Base-by-base conservation (phyloP, 2,888 invertebrate genomes). In the Timema cristinae region DNA sequence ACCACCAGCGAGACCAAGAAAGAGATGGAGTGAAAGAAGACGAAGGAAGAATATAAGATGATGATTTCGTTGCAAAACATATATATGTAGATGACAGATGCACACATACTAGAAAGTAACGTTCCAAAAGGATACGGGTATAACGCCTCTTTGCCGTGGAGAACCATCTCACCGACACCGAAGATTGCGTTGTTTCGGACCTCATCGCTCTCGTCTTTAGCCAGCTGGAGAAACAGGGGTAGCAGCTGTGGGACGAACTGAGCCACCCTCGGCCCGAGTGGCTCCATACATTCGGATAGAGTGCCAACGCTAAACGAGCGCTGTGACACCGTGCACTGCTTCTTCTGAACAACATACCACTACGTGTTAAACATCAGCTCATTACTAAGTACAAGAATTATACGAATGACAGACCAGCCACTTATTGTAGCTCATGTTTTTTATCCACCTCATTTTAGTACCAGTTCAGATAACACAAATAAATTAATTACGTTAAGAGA, bases 131-230 rank as follows among this genome's bases (percentile, higher is more conserved):
- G 85, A 84, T 84, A 89, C 88, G 84, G 82, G 78, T 84, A 88
- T 73, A 89, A 82, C 73, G 85, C 84, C 67, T 89, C 87, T 80
- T 87, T 89, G 68, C 90, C 88, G 80, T 89, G 85, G 13, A 89
- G 81, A 63, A 88, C 88, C 78, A 93, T 84, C 79, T 93, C 91
- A 5, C 93, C 93, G 67, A 93, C 82, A 16, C 90, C 92, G 80
- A 86, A 93, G 67, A 90, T 88, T 0, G 91, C 86, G 82, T 93
- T 93, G 79, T 91, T 92, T 70, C 93, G 85, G 0, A 92, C 90
- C 80, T 91, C 91, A 68, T 88, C 87, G 76, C 88, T 87, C 0
- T 84, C 79, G 81, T 92, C 92, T 70, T 84, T 83, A 2, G 88
- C 82, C 67, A 88, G 86, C 69, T 81, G 84, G 72, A 90, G 82